Percentiles rank a stretch among this genome's conserved stretches.
These are phyloP conservation scores for Gopherus evgoodei DNA, from an alignment of 2,113 vertebrate species.

Conservation along the genomic window DNA sequence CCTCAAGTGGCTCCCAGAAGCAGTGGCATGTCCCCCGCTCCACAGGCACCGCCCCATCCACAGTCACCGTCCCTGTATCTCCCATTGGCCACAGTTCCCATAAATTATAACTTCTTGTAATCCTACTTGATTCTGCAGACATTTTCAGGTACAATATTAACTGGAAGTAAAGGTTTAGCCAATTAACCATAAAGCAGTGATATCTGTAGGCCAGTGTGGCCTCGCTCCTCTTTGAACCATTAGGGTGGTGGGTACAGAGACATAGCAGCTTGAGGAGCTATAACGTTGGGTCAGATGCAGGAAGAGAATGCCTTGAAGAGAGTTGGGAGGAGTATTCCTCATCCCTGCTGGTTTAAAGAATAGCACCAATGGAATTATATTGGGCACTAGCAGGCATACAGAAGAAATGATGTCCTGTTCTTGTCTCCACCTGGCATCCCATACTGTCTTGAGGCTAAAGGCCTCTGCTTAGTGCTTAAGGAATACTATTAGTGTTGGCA, in stretches of 20 bases:
- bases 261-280: not conserved
- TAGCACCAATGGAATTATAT: not conserved
- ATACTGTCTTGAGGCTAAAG: not conserved
- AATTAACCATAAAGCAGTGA: not conserved
- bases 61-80: no score
- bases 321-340: rapidly evolving
- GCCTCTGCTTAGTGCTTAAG: not conserved
- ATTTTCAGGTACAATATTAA: not conserved
- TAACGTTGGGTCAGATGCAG: not conserved
- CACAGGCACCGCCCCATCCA: no score
- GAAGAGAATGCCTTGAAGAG: not conserved
- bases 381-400: rapidly evolving
- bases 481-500: not conserved
- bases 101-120: not conserved
- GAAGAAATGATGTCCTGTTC: not conserved
- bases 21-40: no score
- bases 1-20: no score
- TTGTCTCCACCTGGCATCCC: not conserved
- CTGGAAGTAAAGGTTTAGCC: not conserved
- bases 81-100: not conserved
- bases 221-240: not conserved
- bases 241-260: not conserved
- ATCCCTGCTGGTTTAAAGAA: not conserved
- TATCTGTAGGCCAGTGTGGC: not conserved
- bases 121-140: not conserved